These are phyloP conservation scores for Etheostoma nigrum DNA, from an alignment of 2,797 vertebrate genomes.

Conservation along the genomic window DNA sequence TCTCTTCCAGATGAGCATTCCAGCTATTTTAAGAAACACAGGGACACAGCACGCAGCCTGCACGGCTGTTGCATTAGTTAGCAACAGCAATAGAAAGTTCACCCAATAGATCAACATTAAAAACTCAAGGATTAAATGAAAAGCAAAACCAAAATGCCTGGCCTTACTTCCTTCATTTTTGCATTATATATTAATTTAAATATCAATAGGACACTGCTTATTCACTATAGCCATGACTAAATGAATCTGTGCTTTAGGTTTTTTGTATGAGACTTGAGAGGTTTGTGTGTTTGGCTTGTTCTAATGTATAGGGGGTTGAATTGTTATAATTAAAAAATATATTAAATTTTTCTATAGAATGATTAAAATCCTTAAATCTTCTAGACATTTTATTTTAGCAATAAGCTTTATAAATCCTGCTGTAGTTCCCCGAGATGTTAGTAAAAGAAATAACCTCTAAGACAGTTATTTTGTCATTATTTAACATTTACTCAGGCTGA, in stretches of 20 bases:
- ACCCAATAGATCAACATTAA: not conserved
- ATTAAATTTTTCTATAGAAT: not conserved
- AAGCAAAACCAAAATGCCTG: not conserved
- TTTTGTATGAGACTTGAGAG: too few species aligned
- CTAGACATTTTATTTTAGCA: not conserved
- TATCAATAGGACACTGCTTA: too few species aligned
- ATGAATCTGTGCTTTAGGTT: too few species aligned
- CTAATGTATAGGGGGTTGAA: not conserved
- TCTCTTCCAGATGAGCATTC: constrained; percentile 68
- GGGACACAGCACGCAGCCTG: constrained; percentile 13
- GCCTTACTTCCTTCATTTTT: not conserved
- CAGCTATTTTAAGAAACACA: constrained; percentile 60
- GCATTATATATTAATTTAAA: too few species aligned
- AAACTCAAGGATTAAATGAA: not conserved
- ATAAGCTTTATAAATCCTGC: not conserved
- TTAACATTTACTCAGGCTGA: not conserved
- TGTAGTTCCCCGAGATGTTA: not conserved
- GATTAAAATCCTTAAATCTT: not conserved
- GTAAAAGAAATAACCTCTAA: not conserved
- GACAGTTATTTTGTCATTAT: not conserved
- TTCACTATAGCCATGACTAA: too few species aligned
- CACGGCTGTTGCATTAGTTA: constrained; percentile 49
- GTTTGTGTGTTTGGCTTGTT: not conserved
- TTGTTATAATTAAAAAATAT: not conserved
- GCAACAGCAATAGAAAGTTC: constrained; percentile 19